Evolutionary conservation across 2,888 invertebrate genomes (phyloP), one percentile per base, ranked within the genome.

Genomic region (Drosophila niveifrons): DNA sequence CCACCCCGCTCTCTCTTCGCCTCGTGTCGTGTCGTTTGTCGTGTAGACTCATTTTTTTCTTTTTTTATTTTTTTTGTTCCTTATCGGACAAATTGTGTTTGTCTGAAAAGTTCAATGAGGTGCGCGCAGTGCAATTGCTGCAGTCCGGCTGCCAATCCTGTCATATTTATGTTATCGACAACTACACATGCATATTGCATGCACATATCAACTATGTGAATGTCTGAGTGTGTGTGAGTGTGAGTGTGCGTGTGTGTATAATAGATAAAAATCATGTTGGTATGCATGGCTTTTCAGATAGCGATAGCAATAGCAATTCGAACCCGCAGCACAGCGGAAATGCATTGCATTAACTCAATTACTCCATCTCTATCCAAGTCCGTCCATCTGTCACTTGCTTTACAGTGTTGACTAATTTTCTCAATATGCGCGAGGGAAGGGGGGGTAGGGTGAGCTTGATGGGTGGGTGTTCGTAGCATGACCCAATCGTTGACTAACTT

Each of bases 11-110:
- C 51, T 9, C 53, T n/a, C 15, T 46, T 50, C 36, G 56, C 53
- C 56, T 65, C 41, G 68, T 63, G 58, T 62, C 18, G 62, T 64
- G 61, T 62, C 57, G 58, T 48, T 57, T 77, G 53, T 53, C 80
- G 78, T 72, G 64, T 80, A 66, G 69, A 74, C 58, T 77, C 44
- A 43, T 56, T 46, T 46, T 17, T 50, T 28, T 47, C 72, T 82
- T 78, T 75, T 31, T 10, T 31, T 10, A 4, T 51, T 58, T 9
- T 57, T 34, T 50, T 65, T 65, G 69, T 82, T 69, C 63, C 88
- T 85, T 85, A 85, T 85, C 88, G 85, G 85, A 84, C 84, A 84
- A 87, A 84, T 86, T 84, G 84, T 84, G 72, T 86, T 84, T 84
- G 84, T 87, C 84, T 86, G 83, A 79, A 83, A 83, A 86, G 83